A percentile compares a stretch with the other conserved stretches of the same genome.
Evolutionary conservation across 1,140 invertebrate genomes (phyloP).

Genomic region (Dreissena polymorpha): DNA sequence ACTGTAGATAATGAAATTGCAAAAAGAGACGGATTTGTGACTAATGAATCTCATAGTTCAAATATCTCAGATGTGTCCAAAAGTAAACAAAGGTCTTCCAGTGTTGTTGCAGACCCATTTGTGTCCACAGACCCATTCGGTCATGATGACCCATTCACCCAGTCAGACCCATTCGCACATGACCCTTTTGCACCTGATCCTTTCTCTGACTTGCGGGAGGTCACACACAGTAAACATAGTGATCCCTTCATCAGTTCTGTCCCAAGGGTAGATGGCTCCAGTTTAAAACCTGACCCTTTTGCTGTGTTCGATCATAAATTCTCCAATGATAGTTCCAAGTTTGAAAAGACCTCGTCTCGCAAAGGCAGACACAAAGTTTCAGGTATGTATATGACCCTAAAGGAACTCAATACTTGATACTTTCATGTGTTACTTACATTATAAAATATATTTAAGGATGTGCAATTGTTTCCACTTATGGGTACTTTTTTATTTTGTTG

Average conservation of each 20-base stretch:
- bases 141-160: conserved; percentile 61
- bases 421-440: too few relatives aligned
- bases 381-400: conserved; percentile 9
- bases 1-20: not conserved
- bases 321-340: conserved; percentile 46
- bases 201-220: conserved; percentile 15
- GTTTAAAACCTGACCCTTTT: conserved; percentile 58
- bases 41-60: conserved; percentile 35
- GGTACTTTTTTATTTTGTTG: too few relatives aligned
- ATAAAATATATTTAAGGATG: too few relatives aligned
- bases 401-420: too few relatives aligned
- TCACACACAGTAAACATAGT: not conserved
- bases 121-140: conserved; percentile 53
- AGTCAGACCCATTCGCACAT: conserved; percentile 59
- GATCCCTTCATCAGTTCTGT: conserved; percentile 45
- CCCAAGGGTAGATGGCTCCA: not conserved
- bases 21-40: conserved; percentile 12
- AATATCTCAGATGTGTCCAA: conserved; percentile 4
- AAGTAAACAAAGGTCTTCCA: conserved; percentile 18
- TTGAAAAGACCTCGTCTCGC: conserved; percentile 47
- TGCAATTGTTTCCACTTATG: too few relatives aligned
- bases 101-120: conserved; percentile 42
- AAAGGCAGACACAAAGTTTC: conserved; percentile 42
- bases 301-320: conserved; percentile 62
- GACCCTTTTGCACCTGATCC: conserved; percentile 60